A percentile compares a stretch with the other conserved stretches of the same genome.
Conservation (phyloP, 64 coral and sea anemone species). For the Cladopsammia gracilis region DNA sequence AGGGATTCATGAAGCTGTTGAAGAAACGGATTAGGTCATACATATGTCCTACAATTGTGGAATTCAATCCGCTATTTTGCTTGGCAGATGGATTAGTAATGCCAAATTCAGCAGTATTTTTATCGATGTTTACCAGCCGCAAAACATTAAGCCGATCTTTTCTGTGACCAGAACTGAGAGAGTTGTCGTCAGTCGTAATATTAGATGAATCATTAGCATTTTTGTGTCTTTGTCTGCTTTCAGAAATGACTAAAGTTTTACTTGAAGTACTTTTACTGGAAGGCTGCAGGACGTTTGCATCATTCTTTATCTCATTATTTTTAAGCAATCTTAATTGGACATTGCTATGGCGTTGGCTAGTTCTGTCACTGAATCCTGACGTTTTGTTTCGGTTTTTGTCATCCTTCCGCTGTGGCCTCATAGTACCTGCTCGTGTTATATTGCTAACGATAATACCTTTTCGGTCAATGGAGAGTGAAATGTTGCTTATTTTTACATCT, state of each 20-base stretch:
- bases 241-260: not conserved
- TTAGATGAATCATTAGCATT: not conserved
- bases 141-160: not conserved
- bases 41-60: conserved; percentile 2
- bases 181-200: not conserved
- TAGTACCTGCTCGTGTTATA: not conserved
- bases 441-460: not conserved
- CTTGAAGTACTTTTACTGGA: not conserved
- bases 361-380: not conserved
- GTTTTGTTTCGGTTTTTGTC: not conserved
- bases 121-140: not conserved
- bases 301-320: not conserved
- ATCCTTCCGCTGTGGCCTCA: no score
- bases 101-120: not conserved
- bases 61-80: not conserved
- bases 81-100: not conserved
- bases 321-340: not conserved
- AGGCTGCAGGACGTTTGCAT: not conserved
- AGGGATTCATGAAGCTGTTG: not conserved
- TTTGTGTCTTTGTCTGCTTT: not conserved
- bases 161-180: not conserved
- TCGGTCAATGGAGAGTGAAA: not conserved
- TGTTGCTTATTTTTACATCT: not conserved
- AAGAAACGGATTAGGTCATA: conserved; percentile 12
- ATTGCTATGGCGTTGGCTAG: not conserved